Evolutionary conservation across 2,888 invertebrate genomes (phyloP).

Genomic region (Oxycera nigricornis): DNA sequence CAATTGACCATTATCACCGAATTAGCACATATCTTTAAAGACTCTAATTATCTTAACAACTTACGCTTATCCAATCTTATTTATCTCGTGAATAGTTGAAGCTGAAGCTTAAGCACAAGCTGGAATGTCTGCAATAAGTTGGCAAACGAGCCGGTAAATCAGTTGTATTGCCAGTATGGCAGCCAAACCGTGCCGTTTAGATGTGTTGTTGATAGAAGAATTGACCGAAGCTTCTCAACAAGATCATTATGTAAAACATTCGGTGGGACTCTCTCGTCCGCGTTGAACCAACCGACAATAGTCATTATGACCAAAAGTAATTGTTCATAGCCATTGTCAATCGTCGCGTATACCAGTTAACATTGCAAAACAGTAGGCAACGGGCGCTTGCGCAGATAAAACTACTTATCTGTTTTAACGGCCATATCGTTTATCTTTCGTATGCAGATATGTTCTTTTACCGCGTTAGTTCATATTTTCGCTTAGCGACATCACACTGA

Average conservation of each 20-base stretch:
- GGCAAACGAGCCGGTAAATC: too few relatives aligned
- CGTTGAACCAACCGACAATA: not conserved
- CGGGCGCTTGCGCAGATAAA: slow-evolving; percentile 18
- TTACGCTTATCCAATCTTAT: not conserved
- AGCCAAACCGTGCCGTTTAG: too few relatives aligned
- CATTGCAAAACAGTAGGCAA: not conserved
- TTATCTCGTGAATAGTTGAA: too few relatives aligned
- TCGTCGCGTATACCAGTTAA: slow-evolving; percentile 10
- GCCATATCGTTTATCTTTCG: slow-evolving; percentile 1
- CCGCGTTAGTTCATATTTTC: not conserved
- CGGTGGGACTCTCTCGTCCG: slow-evolving; percentile 7
- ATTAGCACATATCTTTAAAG: not conserved
- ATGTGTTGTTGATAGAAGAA: not conserved
- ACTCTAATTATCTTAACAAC: not conserved
- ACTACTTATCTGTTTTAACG: not conserved
- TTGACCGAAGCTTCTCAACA: not conserved
- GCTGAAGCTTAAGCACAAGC: too few relatives aligned
- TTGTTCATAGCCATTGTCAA: not conserved
- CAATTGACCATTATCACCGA: slow-evolving; percentile 3
- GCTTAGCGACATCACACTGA: not conserved
- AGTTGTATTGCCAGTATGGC: too few relatives aligned
- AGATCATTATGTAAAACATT: slow-evolving; percentile 12
- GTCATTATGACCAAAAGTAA: too few relatives aligned
- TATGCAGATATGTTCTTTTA: too few relatives aligned
- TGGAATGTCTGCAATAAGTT: too few relatives aligned